Conservation (phyloP, 2,888 invertebrate species). For the Pseudanteris insignis region DNA sequence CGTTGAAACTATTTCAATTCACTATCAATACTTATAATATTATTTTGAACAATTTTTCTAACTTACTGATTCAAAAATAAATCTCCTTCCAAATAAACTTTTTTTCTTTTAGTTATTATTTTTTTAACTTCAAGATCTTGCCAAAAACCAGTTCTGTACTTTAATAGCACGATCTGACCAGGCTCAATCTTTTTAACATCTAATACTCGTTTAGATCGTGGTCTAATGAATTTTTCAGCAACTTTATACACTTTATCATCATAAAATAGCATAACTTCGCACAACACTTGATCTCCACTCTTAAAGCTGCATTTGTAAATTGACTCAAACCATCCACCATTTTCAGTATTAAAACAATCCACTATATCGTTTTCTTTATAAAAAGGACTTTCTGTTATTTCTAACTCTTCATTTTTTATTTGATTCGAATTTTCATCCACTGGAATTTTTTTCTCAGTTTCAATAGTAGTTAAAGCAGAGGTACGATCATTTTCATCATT, state of each 20-base stretch:
- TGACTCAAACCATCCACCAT: slow-evolving; percentile 81
- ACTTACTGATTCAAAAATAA: slow-evolving; percentile 8
- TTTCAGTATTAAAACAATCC: slow-evolving; percentile 72
- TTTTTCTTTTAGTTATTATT: background rate
- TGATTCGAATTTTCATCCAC: slow-evolving; percentile 12
- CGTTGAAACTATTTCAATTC: no score
- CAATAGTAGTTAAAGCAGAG: slow-evolving; percentile 9
- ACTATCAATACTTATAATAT: no score
- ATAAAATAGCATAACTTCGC: slow-evolving; percentile 52
- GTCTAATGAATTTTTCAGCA: slow-evolving; percentile 72
- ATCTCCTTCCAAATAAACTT: background rate
- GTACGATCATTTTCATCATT: slow-evolving; percentile 24
- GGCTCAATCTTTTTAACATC: slow-evolving; percentile 69
- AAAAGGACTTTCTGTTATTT: slow-evolving; percentile 68
- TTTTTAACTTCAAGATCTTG: slow-evolving; percentile 64
- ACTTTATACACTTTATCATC: slow-evolving; percentile 65
- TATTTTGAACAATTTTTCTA: no score
- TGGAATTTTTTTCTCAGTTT: slow-evolving; percentile 26
- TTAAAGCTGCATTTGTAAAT: slow-evolving; percentile 70
- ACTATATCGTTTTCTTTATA: slow-evolving; percentile 74
- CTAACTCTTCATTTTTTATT: slow-evolving; percentile 45
- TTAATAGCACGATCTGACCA: slow-evolving; percentile 76
- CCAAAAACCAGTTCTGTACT: slow-evolving; percentile 80
- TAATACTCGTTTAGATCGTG: slow-evolving; percentile 72
- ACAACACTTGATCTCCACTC: slow-evolving; percentile 52